A percentile compares a stretch with the other conserved stretches of the same genome.
These are phyloP conservation scores for Calephelis perditalis DNA, from an alignment of 2,888 invertebrate genomes.

Conservation along the genomic window DNA sequence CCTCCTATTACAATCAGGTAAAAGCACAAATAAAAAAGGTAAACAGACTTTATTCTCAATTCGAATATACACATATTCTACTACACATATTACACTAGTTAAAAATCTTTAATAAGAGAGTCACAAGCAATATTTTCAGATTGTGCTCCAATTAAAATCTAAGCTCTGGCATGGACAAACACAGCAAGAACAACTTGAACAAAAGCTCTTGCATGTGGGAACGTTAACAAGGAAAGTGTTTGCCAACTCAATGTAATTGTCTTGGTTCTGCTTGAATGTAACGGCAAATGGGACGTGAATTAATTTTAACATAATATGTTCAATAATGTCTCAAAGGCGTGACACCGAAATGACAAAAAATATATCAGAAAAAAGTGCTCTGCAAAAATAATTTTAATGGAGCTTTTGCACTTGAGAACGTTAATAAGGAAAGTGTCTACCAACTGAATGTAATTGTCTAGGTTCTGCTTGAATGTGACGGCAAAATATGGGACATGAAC, in stretches of 20 bases:
- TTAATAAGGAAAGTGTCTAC: too few species aligned
- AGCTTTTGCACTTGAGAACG: constrained; percentile 19
- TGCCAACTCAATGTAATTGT: constrained; percentile 22
- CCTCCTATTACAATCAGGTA: too few species aligned
- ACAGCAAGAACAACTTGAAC: constrained; percentile 22
- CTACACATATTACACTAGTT: constrained; percentile 3
- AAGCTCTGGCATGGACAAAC: constrained; percentile 21
- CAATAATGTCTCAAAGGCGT: too few species aligned
- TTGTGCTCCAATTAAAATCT: constrained; percentile 20
- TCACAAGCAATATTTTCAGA: constrained; percentile 16
- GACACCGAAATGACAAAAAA: too few species aligned
- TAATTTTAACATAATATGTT: neutral
- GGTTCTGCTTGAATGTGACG: too few species aligned
- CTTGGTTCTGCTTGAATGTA: constrained; percentile 12
- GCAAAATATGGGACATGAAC: too few species aligned
- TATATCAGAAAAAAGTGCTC: too few species aligned
- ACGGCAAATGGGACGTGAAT: constrained; percentile 10
- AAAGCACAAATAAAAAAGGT: too few species aligned
- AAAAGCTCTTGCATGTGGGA: constrained; percentile 21
- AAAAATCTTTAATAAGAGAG: constrained; percentile 11
- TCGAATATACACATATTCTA: too few species aligned
- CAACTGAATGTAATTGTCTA: too few species aligned
- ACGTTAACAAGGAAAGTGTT: constrained; percentile 24
- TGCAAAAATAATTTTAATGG: constrained; percentile 21
- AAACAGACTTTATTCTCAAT: too few species aligned